These are phyloP conservation scores for Nannospalax galili DNA, from an alignment of 2,113 vertebrate genomes.

Conservation along the genomic window DNA sequence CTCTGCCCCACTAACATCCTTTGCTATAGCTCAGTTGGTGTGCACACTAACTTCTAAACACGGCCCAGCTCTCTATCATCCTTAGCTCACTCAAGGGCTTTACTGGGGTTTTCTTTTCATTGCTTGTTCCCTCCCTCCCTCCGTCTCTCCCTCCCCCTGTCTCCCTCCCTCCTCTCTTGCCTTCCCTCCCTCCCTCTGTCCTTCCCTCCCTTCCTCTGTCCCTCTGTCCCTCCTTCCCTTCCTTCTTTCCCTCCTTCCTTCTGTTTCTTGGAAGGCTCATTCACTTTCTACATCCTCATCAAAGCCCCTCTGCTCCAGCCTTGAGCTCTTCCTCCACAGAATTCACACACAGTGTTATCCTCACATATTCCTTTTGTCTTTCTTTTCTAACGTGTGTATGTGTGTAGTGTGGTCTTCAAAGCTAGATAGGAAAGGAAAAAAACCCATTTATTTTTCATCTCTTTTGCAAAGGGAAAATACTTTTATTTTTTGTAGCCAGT, in stretches of 20 bases:
- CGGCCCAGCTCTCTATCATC: neutral
- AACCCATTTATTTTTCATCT: neutral
- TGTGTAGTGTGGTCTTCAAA: neutral
- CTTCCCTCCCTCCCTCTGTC: no score
- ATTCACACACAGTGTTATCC: neutral
- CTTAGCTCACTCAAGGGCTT: neutral
- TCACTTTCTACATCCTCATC: neutral
- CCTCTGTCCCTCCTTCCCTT: neutral
- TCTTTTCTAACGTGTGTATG: neutral
- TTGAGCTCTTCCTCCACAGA: neutral
- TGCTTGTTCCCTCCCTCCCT: rapidly evolving
- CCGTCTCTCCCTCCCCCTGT: neutral
- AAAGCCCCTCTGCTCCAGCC: neutral
- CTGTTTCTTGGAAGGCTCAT: neutral
- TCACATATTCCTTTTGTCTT: neutral
- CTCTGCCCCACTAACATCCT: no score
- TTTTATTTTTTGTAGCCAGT: conserved; percentile 16
- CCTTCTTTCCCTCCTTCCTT: neutral
- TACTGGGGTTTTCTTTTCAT: neutral
- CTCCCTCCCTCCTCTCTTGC: no score
- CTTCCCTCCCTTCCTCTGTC: neutral
- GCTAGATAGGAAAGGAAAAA: neutral
- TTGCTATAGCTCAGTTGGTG: neutral
- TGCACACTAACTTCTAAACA: neutral
- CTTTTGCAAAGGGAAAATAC: neutral